phyloP scores from a whole-genome alignment of 2,113 vertebrate genomes.

The Pitta sordida region DNA sequence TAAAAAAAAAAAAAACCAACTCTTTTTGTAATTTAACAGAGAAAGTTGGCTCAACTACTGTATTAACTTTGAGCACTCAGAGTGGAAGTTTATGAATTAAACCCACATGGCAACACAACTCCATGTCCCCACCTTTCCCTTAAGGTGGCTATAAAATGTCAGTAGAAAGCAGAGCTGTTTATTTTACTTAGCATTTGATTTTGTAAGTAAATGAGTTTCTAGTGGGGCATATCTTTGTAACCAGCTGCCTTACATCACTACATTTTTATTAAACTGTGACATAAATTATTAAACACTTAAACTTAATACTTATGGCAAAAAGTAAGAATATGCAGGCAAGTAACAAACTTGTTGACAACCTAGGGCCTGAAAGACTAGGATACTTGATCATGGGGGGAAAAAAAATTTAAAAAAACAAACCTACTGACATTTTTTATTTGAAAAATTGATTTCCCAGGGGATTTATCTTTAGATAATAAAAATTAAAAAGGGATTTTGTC shows the following conservation, averaged over 20 bases:
- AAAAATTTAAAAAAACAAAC: not conserved
- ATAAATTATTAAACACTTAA: conserved; percentile 64
- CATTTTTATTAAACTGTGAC: conserved; percentile 59
- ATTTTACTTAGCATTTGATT: conserved; percentile 75
- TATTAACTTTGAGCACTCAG: conserved; percentile 67
- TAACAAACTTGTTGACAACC: not conserved
- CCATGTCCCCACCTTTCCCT: conserved; percentile 67
- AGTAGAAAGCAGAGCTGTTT: conserved; percentile 74
- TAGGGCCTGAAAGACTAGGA: not conserved
- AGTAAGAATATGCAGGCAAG: not conserved
- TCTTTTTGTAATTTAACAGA: conserved; percentile 66
- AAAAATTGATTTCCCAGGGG: conserved; percentile 1
- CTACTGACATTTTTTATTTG: not conserved
- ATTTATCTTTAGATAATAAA: not conserved
- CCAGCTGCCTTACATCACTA: conserved; percentile 57
- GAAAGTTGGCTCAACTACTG: conserved; percentile 73
- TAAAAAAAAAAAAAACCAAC: conserved; percentile 29
- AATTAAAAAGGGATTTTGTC: not conserved
- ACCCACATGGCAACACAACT: conserved; percentile 72
- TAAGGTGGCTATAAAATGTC: conserved; percentile 74
- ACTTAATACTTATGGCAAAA: conserved; percentile 9
- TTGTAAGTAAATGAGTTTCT: conserved; percentile 74
- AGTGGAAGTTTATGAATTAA: conserved; percentile 75
- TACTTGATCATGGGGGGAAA: not conserved
- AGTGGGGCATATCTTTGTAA: conserved; percentile 62